A percentile compares a stretch with the other conserved stretches of the same genome.
Evolutionary conservation across 2,888 invertebrate genomes (phyloP).

Genomic region (Plagodis pulveraria): DNA sequence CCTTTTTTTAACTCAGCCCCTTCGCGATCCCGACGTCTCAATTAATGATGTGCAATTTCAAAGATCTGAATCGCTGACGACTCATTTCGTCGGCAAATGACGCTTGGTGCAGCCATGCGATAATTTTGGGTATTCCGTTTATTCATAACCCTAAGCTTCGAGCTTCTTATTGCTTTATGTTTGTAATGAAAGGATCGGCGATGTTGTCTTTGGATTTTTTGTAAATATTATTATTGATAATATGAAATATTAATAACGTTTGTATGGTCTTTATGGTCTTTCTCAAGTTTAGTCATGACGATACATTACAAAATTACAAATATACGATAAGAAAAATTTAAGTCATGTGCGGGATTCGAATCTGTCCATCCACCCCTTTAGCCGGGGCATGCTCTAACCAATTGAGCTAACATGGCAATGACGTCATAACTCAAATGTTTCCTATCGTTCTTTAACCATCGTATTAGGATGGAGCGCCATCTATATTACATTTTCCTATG

Average conservation of each 20-base stretch:
- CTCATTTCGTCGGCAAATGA: constrained; percentile 31
- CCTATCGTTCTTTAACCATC: too few relatives aligned
- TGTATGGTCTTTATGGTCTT: not conserved
- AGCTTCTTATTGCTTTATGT: constrained; percentile 13
- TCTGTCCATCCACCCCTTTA: too few relatives aligned
- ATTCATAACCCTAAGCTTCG: constrained; percentile 34
- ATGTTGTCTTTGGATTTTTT: constrained; percentile 5
- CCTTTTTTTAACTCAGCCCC: constrained; percentile 55
- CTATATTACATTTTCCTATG: too few relatives aligned
- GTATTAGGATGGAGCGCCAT: too few relatives aligned
- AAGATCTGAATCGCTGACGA: constrained; percentile 66
- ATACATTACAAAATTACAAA: too few relatives aligned
- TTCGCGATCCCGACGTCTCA: constrained; percentile 72
- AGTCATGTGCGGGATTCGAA: too few relatives aligned
- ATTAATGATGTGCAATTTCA: constrained; percentile 78
- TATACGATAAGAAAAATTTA: too few relatives aligned
- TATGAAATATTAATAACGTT: not conserved
- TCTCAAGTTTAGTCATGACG: too few relatives aligned
- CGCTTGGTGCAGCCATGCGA: constrained; percentile 37
- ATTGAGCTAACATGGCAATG: too few relatives aligned
- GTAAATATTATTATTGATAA: constrained; percentile 3
- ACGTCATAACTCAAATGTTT: too few relatives aligned
- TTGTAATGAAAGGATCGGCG: constrained; percentile 8
- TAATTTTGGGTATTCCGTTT: constrained; percentile 35
- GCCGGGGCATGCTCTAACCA: too few relatives aligned